A percentile compares a stretch with the other conserved stretches of the same genome.
These are phyloP conservation scores for Hemibagrus guttatus DNA, from an alignment of 2,797 vertebrate genomes.

Conservation along the genomic window DNA sequence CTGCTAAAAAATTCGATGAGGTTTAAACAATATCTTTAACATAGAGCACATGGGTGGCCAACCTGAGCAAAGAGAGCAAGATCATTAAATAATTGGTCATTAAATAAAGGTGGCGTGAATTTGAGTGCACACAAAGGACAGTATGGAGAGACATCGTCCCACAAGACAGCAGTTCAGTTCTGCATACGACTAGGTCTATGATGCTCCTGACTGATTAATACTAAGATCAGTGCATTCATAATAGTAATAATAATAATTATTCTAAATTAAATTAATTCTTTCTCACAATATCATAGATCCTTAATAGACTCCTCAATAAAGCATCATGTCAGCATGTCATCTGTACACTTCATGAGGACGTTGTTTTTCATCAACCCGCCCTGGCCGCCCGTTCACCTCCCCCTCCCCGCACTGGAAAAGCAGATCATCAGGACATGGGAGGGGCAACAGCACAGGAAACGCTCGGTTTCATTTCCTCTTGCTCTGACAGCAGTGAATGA, in stretches of 20 bases:
- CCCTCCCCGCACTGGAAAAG: background rate
- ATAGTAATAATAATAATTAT: background rate
- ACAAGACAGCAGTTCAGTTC: background rate
- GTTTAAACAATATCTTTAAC: background rate
- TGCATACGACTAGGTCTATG: background rate
- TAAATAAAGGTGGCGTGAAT: background rate
- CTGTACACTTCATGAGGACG: slow-evolving; percentile 11
- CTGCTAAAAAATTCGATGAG: background rate
- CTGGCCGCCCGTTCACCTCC: background rate
- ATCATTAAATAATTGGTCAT: background rate
- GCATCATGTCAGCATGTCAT: background rate
- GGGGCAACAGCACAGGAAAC: slow-evolving; percentile 53
- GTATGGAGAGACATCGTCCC: background rate
- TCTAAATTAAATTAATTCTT: background rate
- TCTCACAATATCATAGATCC: background rate
- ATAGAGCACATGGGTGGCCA: background rate
- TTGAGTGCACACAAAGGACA: background rate
- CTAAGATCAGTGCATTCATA: background rate
- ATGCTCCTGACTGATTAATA: background rate
- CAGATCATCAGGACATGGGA: slow-evolving; percentile 53
- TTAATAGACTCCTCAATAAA: background rate
- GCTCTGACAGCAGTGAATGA: slow-evolving; percentile 53
- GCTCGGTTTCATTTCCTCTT: slow-evolving; percentile 64
- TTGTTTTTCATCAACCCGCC: slow-evolving; percentile 39
- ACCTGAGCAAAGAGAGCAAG: too few relatives aligned